Base-by-base conservation (phyloP, 2,113 vertebrate species). In the Hemibagrus wyckioides region DNA sequence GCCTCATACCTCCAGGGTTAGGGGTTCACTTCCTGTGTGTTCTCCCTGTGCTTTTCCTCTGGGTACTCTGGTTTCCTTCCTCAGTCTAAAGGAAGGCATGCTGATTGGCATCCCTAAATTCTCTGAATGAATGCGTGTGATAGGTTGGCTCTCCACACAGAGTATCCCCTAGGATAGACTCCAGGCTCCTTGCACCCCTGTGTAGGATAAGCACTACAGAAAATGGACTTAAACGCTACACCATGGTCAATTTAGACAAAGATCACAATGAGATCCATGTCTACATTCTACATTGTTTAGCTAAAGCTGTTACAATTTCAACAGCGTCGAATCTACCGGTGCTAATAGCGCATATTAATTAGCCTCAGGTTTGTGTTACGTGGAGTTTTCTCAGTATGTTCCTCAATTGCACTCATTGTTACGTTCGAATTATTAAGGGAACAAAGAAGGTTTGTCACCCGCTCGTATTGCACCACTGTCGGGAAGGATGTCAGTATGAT, bases 401-500 rank as follows among this genome's bases (percentile, higher is more conserved):
- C 75, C 17, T 30, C 7, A 28, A 14, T 23, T 14, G 21, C 23
- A 28, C 1, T 28, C 71, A 11, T 73, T 25, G 36, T 11, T 75
- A 48, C 9, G n/a, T 65, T 65, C 10, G 10, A 33, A 41, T 73
- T 36, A 36, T 41, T 73, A 61, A 48, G 17, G 15, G 84, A 71
- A 36, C 77, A 30, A 44, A 41, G 14, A n/a, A 0, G 14, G 17
- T 52, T 56, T 65, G 44, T 61, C 15, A 65, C 56, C 19, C 28
- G 25, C 6, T 57, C 80, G 36, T 73, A n/a, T 59, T 50, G 33
- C 41, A 73, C 71, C 73, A 59, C 19, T 82, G 79, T 59, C 17
- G 11, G 13, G n/a, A 77, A 82, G 54, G 52, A 83, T 83, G 41
- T 82, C 25, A 76, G n/a, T 56, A 76, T 52, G 61, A 57, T 21